Conservation (phyloP, 2,113 vertebrate genomes). For the Sigmodon hispidus region DNA sequence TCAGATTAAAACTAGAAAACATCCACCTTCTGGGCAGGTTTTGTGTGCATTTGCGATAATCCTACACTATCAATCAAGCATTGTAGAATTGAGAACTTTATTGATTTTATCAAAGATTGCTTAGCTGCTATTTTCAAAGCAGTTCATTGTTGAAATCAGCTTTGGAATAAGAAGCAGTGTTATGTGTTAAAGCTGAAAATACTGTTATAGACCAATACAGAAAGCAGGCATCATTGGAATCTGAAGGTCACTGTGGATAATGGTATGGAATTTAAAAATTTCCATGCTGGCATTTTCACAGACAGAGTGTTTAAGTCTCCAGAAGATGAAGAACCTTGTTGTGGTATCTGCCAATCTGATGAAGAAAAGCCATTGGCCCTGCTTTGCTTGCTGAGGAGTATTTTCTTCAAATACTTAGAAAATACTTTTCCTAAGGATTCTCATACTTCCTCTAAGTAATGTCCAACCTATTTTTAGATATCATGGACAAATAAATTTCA, state of each 20-base stretch:
- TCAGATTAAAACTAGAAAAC: constrained; percentile 43
- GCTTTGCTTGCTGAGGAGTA: constrained; percentile 30
- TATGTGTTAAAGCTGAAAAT: not conserved
- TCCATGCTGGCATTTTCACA: not conserved
- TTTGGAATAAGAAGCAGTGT: not conserved
- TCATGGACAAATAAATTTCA: constrained; percentile 31
- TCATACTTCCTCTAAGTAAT: constrained; percentile 23
- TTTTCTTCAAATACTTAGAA: not conserved
- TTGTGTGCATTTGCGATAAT: constrained; percentile 12
- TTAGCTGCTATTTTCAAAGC: constrained; percentile 44
- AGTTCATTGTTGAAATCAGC: not conserved
- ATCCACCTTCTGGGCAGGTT: not conserved
- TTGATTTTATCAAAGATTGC: constrained; percentile 47
- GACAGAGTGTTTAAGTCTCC: not conserved
- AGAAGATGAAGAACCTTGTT: not conserved
- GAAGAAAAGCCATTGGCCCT: not conserved
- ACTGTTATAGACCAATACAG: not conserved
- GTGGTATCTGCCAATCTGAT: not conserved
- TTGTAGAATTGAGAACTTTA: constrained; percentile 1
- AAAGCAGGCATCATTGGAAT: not conserved
- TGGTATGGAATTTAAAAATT: constrained; percentile 19
- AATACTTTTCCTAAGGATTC: not conserved
- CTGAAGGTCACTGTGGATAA: not conserved
- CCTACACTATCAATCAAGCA: constrained; percentile 44
- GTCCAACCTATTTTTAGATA: constrained; percentile 20